Conservation (phyloP, 2,113 vertebrate species). For the Sceloporus undulatus region DNA sequence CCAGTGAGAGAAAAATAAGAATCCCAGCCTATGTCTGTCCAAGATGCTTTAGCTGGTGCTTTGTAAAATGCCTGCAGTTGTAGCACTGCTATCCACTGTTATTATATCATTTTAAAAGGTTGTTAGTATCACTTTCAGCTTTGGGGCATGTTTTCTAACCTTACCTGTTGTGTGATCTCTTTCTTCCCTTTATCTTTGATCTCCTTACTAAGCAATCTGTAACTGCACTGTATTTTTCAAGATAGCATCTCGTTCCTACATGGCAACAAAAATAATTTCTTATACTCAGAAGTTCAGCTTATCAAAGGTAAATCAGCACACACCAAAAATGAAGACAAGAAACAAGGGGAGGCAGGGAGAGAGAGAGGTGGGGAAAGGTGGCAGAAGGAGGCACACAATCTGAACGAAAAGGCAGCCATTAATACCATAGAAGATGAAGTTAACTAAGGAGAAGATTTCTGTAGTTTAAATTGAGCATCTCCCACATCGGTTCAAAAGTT, state of each 20-base stretch:
- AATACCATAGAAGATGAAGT: conserved; percentile 63
- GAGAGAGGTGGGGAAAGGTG: neutral
- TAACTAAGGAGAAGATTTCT: conserved; percentile 68
- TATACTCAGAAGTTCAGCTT: conserved; percentile 70
- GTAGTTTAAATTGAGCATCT: conserved; percentile 65
- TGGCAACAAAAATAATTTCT: conserved; percentile 74
- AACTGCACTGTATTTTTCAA: conserved; percentile 62
- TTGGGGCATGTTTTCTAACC: conserved; percentile 48
- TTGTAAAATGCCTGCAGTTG: conserved; percentile 47
- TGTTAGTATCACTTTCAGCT: conserved; percentile 53
- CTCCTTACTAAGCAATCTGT: conserved; percentile 74
- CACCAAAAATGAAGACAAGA: conserved; percentile 50
- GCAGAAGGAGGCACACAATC: conserved; percentile 41
- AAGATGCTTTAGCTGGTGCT: conserved; percentile 48
- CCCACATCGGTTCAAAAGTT: conserved; percentile 50
- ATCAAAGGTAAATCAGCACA: conserved; percentile 73
- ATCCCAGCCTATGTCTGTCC: conserved; percentile 22
- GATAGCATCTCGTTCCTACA: conserved; percentile 73
- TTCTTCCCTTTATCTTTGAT: conserved; percentile 65
- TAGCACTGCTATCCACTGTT: conserved; percentile 43
- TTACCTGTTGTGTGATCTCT: conserved; percentile 68
- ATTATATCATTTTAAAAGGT: conserved; percentile 29
- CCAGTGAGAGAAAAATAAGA: neutral
- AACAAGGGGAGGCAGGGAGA: conserved; percentile 23
- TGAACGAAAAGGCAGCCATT: conserved; percentile 52